Evolutionary conservation across 2,888 invertebrate species (phyloP).

Genomic region (Athalia cordata): DNA sequence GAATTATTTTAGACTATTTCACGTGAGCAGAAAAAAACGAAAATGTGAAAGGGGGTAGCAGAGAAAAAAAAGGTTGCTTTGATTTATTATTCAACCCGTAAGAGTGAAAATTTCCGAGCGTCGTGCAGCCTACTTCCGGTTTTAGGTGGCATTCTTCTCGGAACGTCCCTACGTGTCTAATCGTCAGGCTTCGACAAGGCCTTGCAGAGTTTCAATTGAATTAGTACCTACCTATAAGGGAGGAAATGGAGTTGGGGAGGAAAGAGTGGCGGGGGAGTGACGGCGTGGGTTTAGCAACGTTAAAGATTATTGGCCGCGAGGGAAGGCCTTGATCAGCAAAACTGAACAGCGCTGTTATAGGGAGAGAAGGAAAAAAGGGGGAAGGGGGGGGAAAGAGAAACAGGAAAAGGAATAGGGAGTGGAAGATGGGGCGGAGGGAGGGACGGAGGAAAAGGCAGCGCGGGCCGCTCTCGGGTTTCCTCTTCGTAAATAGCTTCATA

Average conservation of each 20-base stretch:
- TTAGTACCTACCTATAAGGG: slow-evolving; percentile 12
- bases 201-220: slow-evolving; percentile 37
- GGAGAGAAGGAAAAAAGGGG: too few species aligned
- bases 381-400: too few species aligned
- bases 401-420: too few species aligned
- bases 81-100: too few species aligned
- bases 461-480: neutral
- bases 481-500: slow-evolving; percentile 37
- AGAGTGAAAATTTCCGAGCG: too few species aligned
- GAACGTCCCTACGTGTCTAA: slow-evolving; percentile 27
- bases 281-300: slow-evolving; percentile 32
- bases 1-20: too few species aligned
- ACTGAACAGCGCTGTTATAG: slow-evolving; percentile 5
- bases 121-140: too few species aligned
- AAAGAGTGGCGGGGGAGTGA: slow-evolving; percentile 12
- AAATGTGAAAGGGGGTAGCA: too few species aligned
- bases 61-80: too few species aligned
- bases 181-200: slow-evolving; percentile 34
- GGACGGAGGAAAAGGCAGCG: neutral
- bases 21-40: too few species aligned
- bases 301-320: slow-evolving; percentile 33
- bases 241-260: neutral
- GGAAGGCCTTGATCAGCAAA: slow-evolving; percentile 32
- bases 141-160: too few species aligned
- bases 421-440: too few species aligned